These are phyloP conservation scores for Lophius piscatorius DNA, from an alignment of 2,113 vertebrate genomes.

Conservation along the genomic window DNA sequence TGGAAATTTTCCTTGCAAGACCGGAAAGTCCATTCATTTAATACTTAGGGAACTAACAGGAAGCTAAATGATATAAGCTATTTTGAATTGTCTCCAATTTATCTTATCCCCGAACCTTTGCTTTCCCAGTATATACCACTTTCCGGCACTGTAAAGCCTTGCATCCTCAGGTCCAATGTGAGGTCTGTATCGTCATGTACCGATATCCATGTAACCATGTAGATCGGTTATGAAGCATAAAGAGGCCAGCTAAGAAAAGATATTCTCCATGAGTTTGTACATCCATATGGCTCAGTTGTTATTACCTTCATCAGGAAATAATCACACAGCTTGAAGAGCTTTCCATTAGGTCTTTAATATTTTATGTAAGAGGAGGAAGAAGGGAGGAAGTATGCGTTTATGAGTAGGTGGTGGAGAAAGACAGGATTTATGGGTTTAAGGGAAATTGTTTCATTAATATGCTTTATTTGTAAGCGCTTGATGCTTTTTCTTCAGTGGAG, in stretches of 20 bases:
- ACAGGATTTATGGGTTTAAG: slow-evolving; percentile 25
- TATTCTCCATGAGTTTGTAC: slow-evolving; percentile 2
- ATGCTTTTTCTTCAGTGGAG: slow-evolving; percentile 10
- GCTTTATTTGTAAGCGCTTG: slow-evolving; percentile 19
- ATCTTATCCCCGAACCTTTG: slow-evolving; percentile 13
- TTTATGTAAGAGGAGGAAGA: slow-evolving; percentile 28
- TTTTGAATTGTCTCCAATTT: no score
- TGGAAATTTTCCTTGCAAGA: slow-evolving; percentile 15
- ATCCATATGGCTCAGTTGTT: slow-evolving; percentile 4
- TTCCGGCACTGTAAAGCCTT: neutral
- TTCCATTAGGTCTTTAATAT: slow-evolving; percentile 36
- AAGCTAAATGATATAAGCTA: slow-evolving; percentile 12
- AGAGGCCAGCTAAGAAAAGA: neutral
- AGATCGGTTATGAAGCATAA: neutral
- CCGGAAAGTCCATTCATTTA: slow-evolving; percentile 31
- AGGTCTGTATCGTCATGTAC: no score
- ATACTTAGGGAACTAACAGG: slow-evolving; percentile 25
- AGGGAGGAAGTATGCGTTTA: slow-evolving; percentile 19
- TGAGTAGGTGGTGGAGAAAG: slow-evolving; percentile 11
- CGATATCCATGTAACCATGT: no score
- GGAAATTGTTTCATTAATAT: slow-evolving; percentile 32
- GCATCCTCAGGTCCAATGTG: neutral
- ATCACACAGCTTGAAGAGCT: slow-evolving; percentile 38
- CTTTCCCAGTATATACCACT: neutral
- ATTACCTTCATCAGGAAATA: slow-evolving; percentile 34